Percentiles rank a stretch among this genome's conserved stretches.
Conservation (phyloP, 2,113 vertebrate genomes). For the Delphinus delphis region DNA sequence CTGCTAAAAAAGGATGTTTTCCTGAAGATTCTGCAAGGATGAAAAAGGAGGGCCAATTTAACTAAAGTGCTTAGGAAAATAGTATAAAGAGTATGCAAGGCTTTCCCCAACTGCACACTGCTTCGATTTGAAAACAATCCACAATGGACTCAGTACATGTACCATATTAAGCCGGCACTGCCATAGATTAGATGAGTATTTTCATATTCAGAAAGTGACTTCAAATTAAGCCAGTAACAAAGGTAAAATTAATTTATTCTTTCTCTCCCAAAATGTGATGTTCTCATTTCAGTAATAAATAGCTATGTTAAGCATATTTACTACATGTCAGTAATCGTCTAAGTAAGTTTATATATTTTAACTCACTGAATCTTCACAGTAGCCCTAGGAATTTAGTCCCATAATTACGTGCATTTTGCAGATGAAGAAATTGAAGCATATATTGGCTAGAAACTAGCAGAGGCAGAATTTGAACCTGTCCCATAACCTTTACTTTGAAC, state of each 20-base stretch:
- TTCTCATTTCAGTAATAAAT: background rate
- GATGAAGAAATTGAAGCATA: background rate
- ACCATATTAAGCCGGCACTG: background rate
- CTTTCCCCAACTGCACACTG: background rate
- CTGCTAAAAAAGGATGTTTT: constrained; percentile 1
- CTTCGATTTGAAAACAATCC: constrained; percentile 13
- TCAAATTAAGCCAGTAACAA: background rate
- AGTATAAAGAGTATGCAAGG: background rate
- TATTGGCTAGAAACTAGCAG: background rate
- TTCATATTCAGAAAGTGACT: background rate
- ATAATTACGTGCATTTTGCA: background rate
- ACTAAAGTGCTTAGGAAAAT: background rate
- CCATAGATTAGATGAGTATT: background rate
- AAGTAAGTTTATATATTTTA: background rate
- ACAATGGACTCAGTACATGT: background rate
- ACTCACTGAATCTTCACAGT: background rate
- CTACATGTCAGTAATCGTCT: background rate
- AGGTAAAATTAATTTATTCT: background rate
- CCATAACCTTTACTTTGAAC: background rate
- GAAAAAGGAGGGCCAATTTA: constrained; percentile 26
- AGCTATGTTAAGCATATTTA: background rate
- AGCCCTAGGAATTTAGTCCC: background rate
- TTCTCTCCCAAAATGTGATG: background rate
- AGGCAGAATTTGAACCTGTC: background rate
- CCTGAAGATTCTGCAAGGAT: background rate